These are phyloP conservation scores for Muraenolepis orangiensis DNA, from an alignment of 2,797 vertebrate species.

Conservation along the genomic window DNA sequence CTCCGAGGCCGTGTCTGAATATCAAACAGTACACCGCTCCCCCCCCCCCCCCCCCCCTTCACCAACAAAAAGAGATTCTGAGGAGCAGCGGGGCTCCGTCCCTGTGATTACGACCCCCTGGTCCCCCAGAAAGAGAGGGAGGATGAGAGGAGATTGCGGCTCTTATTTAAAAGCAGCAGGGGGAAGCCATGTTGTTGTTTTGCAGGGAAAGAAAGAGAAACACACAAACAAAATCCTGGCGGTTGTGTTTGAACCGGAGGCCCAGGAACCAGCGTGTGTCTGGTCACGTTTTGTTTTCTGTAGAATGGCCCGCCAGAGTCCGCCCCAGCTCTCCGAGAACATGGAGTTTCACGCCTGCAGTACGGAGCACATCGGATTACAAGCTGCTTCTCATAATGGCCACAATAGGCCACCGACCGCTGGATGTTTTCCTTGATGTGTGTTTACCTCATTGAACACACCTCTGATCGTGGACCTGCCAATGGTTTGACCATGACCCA, in stretches of 20 bases:
- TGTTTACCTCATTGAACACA: too few relatives aligned
- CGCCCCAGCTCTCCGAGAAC: constrained; percentile 51
- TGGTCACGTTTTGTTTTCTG: constrained; percentile 46
- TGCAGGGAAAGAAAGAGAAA: constrained; percentile 40
- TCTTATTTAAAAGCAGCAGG: constrained; percentile 64
- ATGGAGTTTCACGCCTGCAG: constrained; percentile 46
- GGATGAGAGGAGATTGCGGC: constrained; percentile 59
- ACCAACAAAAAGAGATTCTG: constrained; percentile 12
- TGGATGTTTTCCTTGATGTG: too few relatives aligned
- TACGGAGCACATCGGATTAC: constrained; percentile 44
- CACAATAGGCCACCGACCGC: constrained; percentile 7
- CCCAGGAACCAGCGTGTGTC: constrained; percentile 50
- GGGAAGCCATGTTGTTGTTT: constrained; percentile 55
- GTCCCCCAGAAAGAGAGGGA: constrained; percentile 19
- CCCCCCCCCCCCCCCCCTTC: too few relatives aligned
- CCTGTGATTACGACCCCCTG: constrained; percentile 46
- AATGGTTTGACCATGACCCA: too few relatives aligned
- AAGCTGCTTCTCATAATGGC: constrained; percentile 34
- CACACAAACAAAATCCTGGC: too few relatives aligned
- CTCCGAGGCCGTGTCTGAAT: constrained; percentile 53
- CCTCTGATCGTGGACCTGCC: too few relatives aligned
- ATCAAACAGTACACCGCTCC: constrained; percentile 47
- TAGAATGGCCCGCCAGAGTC: constrained; percentile 30
- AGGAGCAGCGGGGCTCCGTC: constrained; percentile 45
- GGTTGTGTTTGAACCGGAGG: too few relatives aligned